These are phyloP conservation scores for Lasioglossum zephyrum DNA, from an alignment of 2,888 invertebrate genomes.

Conservation along the genomic window DNA sequence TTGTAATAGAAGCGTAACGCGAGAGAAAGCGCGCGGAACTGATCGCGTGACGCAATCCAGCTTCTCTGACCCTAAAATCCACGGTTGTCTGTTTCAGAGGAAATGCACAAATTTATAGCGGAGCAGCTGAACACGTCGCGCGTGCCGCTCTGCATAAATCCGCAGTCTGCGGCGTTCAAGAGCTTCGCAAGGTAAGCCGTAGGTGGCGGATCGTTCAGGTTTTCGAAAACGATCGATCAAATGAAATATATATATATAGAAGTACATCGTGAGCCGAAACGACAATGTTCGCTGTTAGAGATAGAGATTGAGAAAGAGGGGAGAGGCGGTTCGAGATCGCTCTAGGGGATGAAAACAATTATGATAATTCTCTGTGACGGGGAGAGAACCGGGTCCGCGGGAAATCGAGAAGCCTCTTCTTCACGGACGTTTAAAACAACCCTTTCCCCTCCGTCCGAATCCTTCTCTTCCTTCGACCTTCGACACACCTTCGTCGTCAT, in stretches of 20 bases:
- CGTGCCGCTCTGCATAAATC: constrained; percentile 99
- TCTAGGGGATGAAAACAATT: neutral
- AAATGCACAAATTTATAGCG: constrained; percentile 99
- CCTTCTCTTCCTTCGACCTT: neutral
- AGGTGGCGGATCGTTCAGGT: constrained; percentile 54
- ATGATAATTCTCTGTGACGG: constrained; percentile 4
- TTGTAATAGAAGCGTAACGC: too few species aligned
- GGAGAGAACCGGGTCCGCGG: constrained; percentile 21
- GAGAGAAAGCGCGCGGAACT: neutral
- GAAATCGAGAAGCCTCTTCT: constrained; percentile 40
- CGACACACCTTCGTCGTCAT: neutral
- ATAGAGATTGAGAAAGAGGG: constrained; percentile 7
- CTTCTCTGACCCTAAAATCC: constrained; percentile 36
- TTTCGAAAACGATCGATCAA: constrained; percentile 41
- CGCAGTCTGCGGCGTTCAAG: constrained; percentile 99
- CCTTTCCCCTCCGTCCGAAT: constrained; percentile 4
- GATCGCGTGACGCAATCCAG: neutral
- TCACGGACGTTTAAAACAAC: constrained; percentile 5
- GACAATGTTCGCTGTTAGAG: constrained; percentile 7
- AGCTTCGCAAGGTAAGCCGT: constrained; percentile 98
- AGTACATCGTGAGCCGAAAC: neutral
- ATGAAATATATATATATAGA: neutral
- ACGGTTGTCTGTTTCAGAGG: constrained; percentile 89
- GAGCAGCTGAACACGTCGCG: constrained; percentile 97
- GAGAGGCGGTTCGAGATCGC: constrained; percentile 4